phyloP scores from a whole-genome alignment of 2,113 vertebrate species.

The Vanacampus margaritifer region DNA sequence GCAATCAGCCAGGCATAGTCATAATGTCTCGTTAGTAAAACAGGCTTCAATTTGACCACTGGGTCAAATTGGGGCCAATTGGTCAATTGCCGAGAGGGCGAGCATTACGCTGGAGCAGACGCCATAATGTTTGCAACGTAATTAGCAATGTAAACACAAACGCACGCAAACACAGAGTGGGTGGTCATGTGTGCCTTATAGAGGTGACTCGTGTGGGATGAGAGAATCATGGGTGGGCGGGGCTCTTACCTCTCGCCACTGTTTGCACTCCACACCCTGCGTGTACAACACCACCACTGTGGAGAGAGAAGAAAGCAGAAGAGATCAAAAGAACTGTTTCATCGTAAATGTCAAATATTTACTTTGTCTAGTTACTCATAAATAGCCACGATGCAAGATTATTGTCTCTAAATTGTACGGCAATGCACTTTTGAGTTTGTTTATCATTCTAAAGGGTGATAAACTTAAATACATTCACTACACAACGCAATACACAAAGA shows the following conservation, averaged over 20 bases:
- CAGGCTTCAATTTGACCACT: slow-evolving; percentile 1
- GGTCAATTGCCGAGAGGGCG: slow-evolving; percentile 19
- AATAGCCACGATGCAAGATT: too few relatives aligned
- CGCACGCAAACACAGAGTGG: slow-evolving; percentile 24
- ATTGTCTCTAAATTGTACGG: too few relatives aligned
- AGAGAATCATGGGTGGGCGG: neutral
- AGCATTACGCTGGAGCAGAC: slow-evolving; percentile 9
- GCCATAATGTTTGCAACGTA: slow-evolving; percentile 33
- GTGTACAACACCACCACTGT: slow-evolving; percentile 92
- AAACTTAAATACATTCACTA: too few relatives aligned
- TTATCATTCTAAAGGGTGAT: too few relatives aligned
- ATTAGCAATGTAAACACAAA: slow-evolving; percentile 35
- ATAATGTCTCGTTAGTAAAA: too few relatives aligned
- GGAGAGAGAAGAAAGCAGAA: slow-evolving; percentile 20
- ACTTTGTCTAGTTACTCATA: too few relatives aligned
- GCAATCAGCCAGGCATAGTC: too few relatives aligned
- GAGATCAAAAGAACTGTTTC: neutral
- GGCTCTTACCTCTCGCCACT: slow-evolving; percentile 89
- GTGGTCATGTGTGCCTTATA: slow-evolving; percentile 14
- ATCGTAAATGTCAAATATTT: neutral
- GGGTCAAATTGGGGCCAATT: slow-evolving; percentile 27
- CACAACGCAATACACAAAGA: too few relatives aligned
- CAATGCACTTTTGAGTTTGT: too few relatives aligned
- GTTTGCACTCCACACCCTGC: slow-evolving; percentile 87
- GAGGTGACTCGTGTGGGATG: slow-evolving; percentile 33